Percentiles rank a stretch among this genome's conserved stretches.
Evolutionary conservation across 2,888 invertebrate species (phyloP).

Genomic region (Pseudococcus jackbeardsleyi): DNA sequence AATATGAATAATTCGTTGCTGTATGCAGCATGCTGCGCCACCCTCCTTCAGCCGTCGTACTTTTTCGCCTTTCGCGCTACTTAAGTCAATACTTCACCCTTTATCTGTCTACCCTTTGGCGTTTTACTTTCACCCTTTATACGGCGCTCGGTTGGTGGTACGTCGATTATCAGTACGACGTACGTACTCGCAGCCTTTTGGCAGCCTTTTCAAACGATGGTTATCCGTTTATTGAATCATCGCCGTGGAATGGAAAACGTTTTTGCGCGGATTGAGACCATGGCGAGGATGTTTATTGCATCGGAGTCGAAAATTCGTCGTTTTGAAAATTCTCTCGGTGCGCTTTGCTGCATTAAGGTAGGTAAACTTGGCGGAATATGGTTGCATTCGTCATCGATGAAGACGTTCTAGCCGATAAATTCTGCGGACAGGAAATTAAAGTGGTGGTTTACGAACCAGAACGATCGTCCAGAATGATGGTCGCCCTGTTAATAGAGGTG

Average conservation of each 20-base stretch:
- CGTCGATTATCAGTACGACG: constrained; percentile 10
- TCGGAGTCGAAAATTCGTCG: background rate
- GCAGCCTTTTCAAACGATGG: background rate
- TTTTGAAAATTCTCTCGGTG: background rate
- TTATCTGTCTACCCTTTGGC: constrained; percentile 31
- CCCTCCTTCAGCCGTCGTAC: background rate
- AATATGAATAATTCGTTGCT: background rate
- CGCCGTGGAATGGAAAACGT: constrained; percentile 5
- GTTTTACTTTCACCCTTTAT: constrained; percentile 40
- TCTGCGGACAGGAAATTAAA: constrained; percentile 48
- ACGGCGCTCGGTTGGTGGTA: constrained; percentile 1
- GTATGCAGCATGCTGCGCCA: background rate
- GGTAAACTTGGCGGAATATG: background rate
- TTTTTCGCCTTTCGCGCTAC: background rate
- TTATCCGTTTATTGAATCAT: constrained; percentile 34
- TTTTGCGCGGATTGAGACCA: background rate
- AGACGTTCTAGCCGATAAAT: constrained; percentile 20
- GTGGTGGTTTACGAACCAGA: constrained; percentile 46
- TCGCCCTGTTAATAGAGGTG: background rate
- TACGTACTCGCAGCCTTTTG: constrained; percentile 17
- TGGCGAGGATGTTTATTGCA: background rate
- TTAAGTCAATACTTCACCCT: constrained; percentile 41
- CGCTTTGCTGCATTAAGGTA: background rate
- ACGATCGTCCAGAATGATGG: background rate
- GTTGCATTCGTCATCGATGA: constrained; percentile 22